phyloP scores from a whole-genome alignment of 2,888 invertebrate species.

The Maniola hyperantus region DNA sequence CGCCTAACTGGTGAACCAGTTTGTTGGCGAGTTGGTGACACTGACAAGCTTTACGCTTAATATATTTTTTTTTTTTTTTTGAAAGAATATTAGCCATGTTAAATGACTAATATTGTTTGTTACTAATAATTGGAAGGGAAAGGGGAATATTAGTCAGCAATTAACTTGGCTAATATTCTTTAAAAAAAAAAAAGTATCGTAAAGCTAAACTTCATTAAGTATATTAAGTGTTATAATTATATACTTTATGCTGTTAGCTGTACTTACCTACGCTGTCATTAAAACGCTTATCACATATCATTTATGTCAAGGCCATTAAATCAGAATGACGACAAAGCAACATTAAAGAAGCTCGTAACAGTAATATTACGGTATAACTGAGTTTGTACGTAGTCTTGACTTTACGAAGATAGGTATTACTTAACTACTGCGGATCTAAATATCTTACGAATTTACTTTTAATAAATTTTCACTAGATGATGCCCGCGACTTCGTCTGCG shows the following conservation, averaged over 20 bases:
- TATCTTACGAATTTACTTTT: not conserved
- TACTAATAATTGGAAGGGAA: too few species aligned
- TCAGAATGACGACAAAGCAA: constrained; percentile 30
- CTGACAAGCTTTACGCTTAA: too few species aligned
- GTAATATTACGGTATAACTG: constrained; percentile 26
- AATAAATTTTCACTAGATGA: not conserved
- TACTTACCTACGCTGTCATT: not conserved
- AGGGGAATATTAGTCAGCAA: too few species aligned
- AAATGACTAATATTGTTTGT: too few species aligned
- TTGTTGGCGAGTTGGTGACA: too few species aligned
- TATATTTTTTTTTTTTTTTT: too few species aligned
- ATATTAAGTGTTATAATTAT: too few species aligned
- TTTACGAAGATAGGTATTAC: not conserved
- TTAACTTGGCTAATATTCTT: too few species aligned
- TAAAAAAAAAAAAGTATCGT: too few species aligned
- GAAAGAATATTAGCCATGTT: too few species aligned
- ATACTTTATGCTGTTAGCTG: not conserved
- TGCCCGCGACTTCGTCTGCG: not conserved
- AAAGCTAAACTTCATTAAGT: too few species aligned
- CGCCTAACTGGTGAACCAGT: too few species aligned
- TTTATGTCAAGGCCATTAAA: constrained; percentile 34
- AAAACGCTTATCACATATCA: constrained; percentile 28
- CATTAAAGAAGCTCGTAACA: constrained; percentile 31
- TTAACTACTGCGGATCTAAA: not conserved
- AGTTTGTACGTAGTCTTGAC: not conserved